phyloP scores from a whole-genome alignment of 2,888 invertebrate species.

The Stratiomys singularior region DNA sequence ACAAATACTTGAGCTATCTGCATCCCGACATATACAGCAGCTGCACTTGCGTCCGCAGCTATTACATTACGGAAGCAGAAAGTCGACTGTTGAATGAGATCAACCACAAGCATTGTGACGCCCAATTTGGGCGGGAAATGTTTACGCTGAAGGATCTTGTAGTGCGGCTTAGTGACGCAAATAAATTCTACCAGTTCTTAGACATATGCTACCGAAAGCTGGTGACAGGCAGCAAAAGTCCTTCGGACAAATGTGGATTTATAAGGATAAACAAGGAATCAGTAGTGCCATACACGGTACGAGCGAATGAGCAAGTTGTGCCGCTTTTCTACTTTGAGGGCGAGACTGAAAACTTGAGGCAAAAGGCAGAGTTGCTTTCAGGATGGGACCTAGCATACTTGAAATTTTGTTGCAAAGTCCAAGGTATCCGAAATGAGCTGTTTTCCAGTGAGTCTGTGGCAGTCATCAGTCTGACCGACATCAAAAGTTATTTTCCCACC shows the following conservation, averaged over 20 bases:
- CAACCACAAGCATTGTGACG: constrained; percentile 91
- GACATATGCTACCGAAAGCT: constrained; percentile 90
- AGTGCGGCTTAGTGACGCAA: constrained; percentile 86
- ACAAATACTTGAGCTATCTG: constrained; percentile 87
- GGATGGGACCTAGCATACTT: constrained; percentile 94
- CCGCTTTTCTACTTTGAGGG: constrained; percentile 88
- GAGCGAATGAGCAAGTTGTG: constrained; percentile 85
- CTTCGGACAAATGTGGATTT: constrained; percentile 86
- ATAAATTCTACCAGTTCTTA: constrained; percentile 89
- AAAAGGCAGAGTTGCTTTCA: constrained; percentile 85
- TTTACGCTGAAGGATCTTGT: constrained; percentile 91
- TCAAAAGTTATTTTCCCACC: constrained; percentile 89
- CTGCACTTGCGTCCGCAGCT: constrained; percentile 91
- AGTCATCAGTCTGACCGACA: constrained; percentile 89
- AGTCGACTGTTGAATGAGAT: constrained; percentile 91
- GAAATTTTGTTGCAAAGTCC: constrained; percentile 94
- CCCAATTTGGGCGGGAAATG: constrained; percentile 86
- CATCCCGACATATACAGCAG: constrained; percentile 91
- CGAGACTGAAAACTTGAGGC: constrained; percentile 89
- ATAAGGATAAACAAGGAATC: constrained; percentile 93
- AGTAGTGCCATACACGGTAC: constrained; percentile 90
- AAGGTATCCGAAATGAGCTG: constrained; percentile 89
- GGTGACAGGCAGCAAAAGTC: constrained; percentile 74
- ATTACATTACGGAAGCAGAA: constrained; percentile 92
- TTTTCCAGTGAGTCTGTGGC: constrained; percentile 92